These are phyloP conservation scores for Drosophila varians DNA, from an alignment of 1,140 invertebrate genomes.

Conservation along the genomic window DNA sequence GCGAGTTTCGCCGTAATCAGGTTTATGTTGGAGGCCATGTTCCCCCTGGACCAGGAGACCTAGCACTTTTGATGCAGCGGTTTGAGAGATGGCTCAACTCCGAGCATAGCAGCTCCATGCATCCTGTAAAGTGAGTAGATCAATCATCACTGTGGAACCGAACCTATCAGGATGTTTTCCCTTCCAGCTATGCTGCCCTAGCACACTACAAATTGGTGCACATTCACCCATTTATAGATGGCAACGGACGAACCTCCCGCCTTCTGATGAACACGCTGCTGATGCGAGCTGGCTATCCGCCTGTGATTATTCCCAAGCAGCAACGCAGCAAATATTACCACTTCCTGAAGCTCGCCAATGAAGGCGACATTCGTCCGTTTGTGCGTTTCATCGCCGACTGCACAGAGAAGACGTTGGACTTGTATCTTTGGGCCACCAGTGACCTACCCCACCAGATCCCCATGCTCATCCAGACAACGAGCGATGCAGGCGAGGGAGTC, in stretches of 20 bases:
- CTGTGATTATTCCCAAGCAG: conserved; percentile 97
- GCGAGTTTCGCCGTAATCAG: conserved; percentile 91
- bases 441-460: conserved; percentile 86
- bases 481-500: conserved; percentile 56
- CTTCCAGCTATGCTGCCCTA: conserved; percentile 89
- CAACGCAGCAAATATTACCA: conserved; percentile 94
- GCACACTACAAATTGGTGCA: conserved; percentile 98
- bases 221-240: conserved; percentile 96
- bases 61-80: conserved; percentile 92
- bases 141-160: accelerated
- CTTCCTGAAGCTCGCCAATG: conserved; percentile 94
- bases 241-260: conserved; percentile 97
- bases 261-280: conserved; percentile 98
- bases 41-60: conserved; percentile 92
- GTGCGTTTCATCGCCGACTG: conserved; percentile 97
- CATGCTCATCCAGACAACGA: conserved; percentile 83
- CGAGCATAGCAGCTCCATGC: conserved; percentile 91
- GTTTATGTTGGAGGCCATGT: conserved; percentile 97
- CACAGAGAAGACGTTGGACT: conserved; percentile 96
- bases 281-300: conserved; percentile 99
- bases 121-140: conserved; percentile 90
- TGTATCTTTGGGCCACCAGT: conserved; percentile 94
- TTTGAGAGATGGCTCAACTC: conserved; percentile 96
- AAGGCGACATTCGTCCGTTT: conserved; percentile 96
- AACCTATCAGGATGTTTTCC: background rate